Percentiles rank a stretch among this genome's conserved stretches.
Conservation (phyloP, 2,113 vertebrate genomes). For the Ranitomeya imitator region DNA sequence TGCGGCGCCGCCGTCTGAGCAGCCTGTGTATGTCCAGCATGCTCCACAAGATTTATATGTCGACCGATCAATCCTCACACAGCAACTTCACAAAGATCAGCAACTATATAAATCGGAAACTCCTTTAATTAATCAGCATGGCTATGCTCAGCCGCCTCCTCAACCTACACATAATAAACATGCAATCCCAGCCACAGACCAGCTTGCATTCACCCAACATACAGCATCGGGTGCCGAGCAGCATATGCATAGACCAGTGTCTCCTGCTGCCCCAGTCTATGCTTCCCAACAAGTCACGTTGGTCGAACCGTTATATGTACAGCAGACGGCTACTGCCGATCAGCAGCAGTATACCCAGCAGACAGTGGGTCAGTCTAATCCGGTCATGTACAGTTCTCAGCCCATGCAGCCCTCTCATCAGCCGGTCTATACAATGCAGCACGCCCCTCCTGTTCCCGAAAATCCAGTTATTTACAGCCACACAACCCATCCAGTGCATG, state of each 20-base stretch:
- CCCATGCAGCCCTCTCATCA: slow-evolving; percentile 1
- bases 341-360: background rate
- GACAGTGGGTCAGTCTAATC: background rate
- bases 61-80: background rate
- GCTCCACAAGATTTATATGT: background rate
- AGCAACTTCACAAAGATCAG: background rate
- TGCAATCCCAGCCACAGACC: background rate
- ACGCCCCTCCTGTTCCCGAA: background rate
- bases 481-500: background rate
- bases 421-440: slow-evolving; percentile 13
- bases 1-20: background rate
- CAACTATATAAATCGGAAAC: background rate
- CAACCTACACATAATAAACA: background rate
- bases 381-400: slow-evolving; percentile 6
- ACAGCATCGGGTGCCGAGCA: background rate
- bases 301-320: background rate
- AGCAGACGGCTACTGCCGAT: slow-evolving; percentile 4
- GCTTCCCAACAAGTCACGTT: background rate
- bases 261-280: background rate
- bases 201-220: slow-evolving; percentile 2
- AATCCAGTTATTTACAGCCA: slow-evolving; percentile 1
- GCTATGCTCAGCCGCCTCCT: slow-evolving; percentile 8
- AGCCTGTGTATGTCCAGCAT: background rate
- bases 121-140: background rate
- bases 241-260: background rate